Evolutionary conservation across 1,140 invertebrate species (phyloP).

Genomic region (Drosophila pallidifrons): DNA sequence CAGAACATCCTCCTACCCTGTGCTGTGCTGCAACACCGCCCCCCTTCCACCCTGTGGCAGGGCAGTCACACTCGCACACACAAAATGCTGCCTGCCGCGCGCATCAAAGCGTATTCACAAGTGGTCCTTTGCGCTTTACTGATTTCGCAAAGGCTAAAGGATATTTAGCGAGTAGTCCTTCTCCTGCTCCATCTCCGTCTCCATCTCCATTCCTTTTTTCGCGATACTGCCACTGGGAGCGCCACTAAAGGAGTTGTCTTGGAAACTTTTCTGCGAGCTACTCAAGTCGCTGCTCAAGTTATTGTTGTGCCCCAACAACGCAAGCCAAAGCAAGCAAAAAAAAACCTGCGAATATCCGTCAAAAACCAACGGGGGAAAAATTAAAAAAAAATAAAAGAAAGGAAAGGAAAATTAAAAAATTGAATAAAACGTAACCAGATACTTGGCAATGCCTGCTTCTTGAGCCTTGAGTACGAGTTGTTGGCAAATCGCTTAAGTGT

Average conservation of each 20-base stretch:
- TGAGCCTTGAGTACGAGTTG: constrained; percentile 30
- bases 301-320: constrained; percentile 57
- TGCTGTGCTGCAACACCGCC: neutral
- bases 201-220: constrained; percentile 13
- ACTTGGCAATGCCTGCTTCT: constrained; percentile 58
- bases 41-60: neutral
- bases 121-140: constrained; percentile 80
- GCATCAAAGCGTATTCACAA: constrained; percentile 84
- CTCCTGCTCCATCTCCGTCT: constrained; percentile 29
- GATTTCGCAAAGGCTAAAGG: constrained; percentile 79
- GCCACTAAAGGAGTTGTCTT: constrained; percentile 82
- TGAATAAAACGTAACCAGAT: constrained; percentile 68
- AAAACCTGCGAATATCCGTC: constrained; percentile 34
- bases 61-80: constrained; percentile 74
- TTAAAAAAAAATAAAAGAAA: constrained; percentile 62
- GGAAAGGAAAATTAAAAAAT: constrained; percentile 66
- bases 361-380: constrained; percentile 38
- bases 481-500: constrained; percentile 11
- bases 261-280: constrained; percentile 81
- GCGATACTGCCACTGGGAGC: constrained; percentile 34
- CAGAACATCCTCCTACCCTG: neutral
- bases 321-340: constrained; percentile 31
- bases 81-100: constrained; percentile 65
- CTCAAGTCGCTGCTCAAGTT: constrained; percentile 78
- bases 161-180: constrained; percentile 79